These are phyloP conservation scores for Torymus auratus DNA, from an alignment of 2,888 invertebrate genomes.

Conservation along the genomic window DNA sequence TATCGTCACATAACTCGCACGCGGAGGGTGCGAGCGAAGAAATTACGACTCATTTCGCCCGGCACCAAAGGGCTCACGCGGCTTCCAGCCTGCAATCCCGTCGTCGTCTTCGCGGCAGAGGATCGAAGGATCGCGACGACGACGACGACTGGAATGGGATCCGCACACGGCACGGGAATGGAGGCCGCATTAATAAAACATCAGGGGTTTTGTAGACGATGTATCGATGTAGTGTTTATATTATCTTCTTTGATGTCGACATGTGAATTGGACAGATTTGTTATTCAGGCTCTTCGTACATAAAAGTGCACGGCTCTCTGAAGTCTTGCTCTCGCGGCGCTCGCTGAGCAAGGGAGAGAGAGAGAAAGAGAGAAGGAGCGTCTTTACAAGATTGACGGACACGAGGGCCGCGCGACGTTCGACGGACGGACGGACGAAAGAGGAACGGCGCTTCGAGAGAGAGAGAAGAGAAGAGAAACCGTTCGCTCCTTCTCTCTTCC, in stretches of 20 bases:
- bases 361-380: neutral
- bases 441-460: slow-evolving; percentile 26
- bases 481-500: slow-evolving; percentile 35
- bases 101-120: neutral
- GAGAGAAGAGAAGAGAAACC: slow-evolving; percentile 38
- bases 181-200: slow-evolving; percentile 76
- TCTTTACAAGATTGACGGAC: slow-evolving; percentile 54
- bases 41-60: slow-evolving; percentile 37
- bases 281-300: slow-evolving; percentile 75
- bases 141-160: neutral
- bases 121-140: neutral
- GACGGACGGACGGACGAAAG: slow-evolving; percentile 25
- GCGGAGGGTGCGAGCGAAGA: slow-evolving; percentile 17
- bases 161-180: slow-evolving; percentile 57
- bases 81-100: too few relatives aligned
- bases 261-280: slow-evolving; percentile 78
- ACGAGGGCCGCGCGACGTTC: slow-evolving; percentile 42
- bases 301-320: slow-evolving; percentile 51
- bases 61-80: too few relatives aligned
- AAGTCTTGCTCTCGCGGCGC: slow-evolving; percentile 51
- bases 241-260: slow-evolving; percentile 78
- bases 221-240: slow-evolving; percentile 77
- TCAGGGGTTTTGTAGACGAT: slow-evolving; percentile 77
- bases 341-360: neutral
- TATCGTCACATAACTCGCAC: neutral